These are phyloP conservation scores for Peromyscus nudipes DNA, from an alignment of 2,797 vertebrate species.

Conservation along the genomic window DNA sequence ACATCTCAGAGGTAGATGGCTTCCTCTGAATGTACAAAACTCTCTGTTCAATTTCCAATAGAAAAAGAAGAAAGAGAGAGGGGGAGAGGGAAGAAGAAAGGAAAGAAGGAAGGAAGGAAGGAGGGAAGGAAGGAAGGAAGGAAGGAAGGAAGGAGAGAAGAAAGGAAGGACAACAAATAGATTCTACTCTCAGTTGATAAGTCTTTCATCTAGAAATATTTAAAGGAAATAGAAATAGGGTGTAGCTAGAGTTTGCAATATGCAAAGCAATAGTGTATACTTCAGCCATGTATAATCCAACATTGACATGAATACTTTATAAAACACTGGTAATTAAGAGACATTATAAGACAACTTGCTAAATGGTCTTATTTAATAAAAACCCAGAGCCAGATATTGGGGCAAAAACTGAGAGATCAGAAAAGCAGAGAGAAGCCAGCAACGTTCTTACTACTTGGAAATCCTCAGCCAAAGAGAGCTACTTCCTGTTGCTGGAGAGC, in stretches of 20 bases:
- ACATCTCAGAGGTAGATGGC: background rate
- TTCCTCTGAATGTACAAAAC: too few species aligned
- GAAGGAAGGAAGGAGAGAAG: too few species aligned
- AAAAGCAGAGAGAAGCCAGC: too few species aligned
- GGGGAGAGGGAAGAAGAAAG: too few species aligned
- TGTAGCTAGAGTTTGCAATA: too few species aligned
- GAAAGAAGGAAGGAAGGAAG: too few species aligned
- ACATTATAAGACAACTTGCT: background rate
- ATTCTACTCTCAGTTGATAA: background rate
- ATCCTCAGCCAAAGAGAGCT: too few species aligned
- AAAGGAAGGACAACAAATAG: background rate
- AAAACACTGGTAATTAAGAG: background rate
- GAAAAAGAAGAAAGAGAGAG: background rate
- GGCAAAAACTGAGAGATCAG: too few species aligned
- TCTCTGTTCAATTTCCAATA: background rate
- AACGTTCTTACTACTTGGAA: too few species aligned
- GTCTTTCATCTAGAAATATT: background rate
- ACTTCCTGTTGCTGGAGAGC: too few species aligned
- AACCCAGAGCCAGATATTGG: too few species aligned
- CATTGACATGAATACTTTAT: background rate
- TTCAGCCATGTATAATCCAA: background rate
- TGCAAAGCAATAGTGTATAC: background rate
- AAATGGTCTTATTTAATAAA: too few species aligned
- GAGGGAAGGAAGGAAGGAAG: background rate
- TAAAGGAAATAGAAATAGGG: background rate